Percentiles rank a stretch among this genome's conserved stretches.
phyloP scores from a whole-genome alignment of 64 coral and sea anemone species.

The Anthopleura sola region DNA sequence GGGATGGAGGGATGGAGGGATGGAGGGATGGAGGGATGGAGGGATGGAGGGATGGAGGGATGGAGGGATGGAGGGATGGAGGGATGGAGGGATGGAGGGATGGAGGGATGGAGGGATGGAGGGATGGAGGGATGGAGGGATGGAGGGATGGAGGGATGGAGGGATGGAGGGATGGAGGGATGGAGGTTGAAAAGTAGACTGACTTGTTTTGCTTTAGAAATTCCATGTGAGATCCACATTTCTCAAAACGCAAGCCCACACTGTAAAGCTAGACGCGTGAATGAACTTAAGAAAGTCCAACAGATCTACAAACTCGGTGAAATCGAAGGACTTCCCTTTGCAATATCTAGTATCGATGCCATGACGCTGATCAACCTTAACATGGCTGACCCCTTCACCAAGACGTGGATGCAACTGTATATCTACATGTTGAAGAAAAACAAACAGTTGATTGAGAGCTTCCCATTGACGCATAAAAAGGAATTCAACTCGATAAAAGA shows the following conservation, averaged over 20 bases:
- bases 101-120: neutral
- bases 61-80: no score
- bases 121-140: neutral
- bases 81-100: no score
- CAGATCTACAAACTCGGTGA: conserved; percentile 80
- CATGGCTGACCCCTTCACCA: conserved; percentile 59
- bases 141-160: no score
- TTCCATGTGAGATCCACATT: conserved; percentile 50
- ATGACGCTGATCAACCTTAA: conserved; percentile 38
- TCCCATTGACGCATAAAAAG: conserved; percentile 29
- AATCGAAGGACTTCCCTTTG: conserved; percentile 46
- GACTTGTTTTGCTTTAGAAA: conserved; percentile 34
- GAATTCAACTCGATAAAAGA: conserved; percentile 65
- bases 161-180: no score
- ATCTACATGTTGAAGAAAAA: conserved; percentile 70
- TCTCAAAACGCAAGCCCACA: conserved; percentile 44
- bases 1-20: no score
- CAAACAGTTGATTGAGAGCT: conserved; percentile 29
- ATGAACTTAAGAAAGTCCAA: conserved; percentile 30
- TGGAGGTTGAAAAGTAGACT: no score
- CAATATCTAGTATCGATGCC: conserved; percentile 48
- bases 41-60: neutral
- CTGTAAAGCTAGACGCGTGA: conserved; percentile 39
- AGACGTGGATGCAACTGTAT: conserved; percentile 75
- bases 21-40: neutral